Evolutionary conservation across 2,113 vertebrate genomes (phyloP), one percentile per base, ranked within the genome.

Genomic region (Lichenostomus cassidix): DNA sequence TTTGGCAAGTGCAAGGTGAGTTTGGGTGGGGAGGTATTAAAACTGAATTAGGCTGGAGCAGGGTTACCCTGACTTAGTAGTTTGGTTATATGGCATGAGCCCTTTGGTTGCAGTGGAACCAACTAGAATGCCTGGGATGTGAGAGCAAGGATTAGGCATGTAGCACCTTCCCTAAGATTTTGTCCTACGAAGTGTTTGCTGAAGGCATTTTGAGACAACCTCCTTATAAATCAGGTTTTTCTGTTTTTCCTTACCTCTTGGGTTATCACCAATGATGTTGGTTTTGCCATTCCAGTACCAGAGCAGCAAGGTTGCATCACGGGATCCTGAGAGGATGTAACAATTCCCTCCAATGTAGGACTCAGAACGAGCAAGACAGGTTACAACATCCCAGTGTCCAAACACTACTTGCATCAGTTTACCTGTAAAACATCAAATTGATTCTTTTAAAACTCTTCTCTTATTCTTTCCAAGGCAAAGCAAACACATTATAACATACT

Each of bases 261-360:
- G 97, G 80, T 98, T 98, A 95, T 99, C 99, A 90, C 99, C 99
- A 23, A 99, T 98, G 85, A 98, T 98, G 96, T 93, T 98, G 97
- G 97, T 98, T 97, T 99, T 99, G 64, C 99, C 99, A 44, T 99
- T 99, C 99, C 99, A 99, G 97, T 99, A 99, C 99, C 99, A 99
- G 81, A 99, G 98, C 93, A 99, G 97, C 86, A 99, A 97, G 1
- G 99, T 99, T 95, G 99, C 99, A 69, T 99, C 99, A 50, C 99
- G 98, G 22, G 99, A 99, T 58, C 99, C 99, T 2, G 99, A 99
- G 92, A 99, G 98, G 76, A 99, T 94, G 92, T 99, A 99, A 97
- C 99, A 99, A 96, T 99, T 99, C 69, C 99, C 99, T 75, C 99
- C 99, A 47, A 99, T 99, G 94, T 99, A 99, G 2, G 99, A 99